Evolutionary conservation across 2,888 invertebrate species (phyloP), one percentile per base, ranked within the genome.

Genomic region (Boloria euphrosyne): DNA sequence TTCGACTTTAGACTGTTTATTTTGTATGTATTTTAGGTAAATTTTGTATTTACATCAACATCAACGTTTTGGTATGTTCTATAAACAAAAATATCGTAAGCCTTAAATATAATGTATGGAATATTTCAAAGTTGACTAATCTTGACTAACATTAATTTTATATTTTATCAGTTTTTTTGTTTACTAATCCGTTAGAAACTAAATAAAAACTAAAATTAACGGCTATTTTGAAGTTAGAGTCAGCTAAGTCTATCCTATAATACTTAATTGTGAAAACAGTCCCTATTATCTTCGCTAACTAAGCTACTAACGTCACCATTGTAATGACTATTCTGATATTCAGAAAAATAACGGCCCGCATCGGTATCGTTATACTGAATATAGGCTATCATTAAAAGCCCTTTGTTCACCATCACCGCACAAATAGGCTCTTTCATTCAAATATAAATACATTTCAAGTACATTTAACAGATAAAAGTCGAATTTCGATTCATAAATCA

Each of bases 331-430:
- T 46, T 59, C 47, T 59, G 27, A 27, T 49, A 31, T 59, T 59
- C 49, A 59, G 44, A 53, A 62, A 62, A 62, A 62, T 62, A 53
- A 62, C 31, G 22, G 43, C 50, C 49, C 49, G n/a, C 54, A 55
- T 55, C 55, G 38, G 55, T 50, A 50, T 57, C 57, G 51, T 57
- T 58, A 64, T 44, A 50, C 22, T 17, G 55, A 50, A 22, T 43
- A 50, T 57, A 63, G 10, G 53, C 58, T 52, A 61, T 68, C 57
- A 68, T 65, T 62, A 68, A 58, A 50, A 58, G 27, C 27, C 58
- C 53, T 65, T 68, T 68, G 63, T 67, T 65, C 22, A 50, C 51
- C 44, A 59, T 53, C 43, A 49, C 49, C 57, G 55, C 22, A 43
- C 53, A 54, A 68, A 68, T 65, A 58, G 16, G 43, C 49, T 52